Base-by-base conservation (phyloP, 2,888 invertebrate genomes). In the Orthosia gracilis region DNA sequence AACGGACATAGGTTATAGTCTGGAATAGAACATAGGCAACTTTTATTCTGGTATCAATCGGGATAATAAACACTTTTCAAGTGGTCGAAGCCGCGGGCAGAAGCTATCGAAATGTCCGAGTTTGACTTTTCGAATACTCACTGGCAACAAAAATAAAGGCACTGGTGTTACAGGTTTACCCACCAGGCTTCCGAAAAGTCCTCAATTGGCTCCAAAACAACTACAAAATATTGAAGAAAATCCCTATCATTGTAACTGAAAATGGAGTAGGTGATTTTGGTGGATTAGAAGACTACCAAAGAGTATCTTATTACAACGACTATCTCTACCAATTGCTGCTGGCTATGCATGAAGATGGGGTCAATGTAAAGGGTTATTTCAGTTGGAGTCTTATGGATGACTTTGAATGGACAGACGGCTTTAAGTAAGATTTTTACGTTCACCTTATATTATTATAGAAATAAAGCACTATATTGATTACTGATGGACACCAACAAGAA, bases 161-260 rank as follows among this genome's bases (percentile, higher is more conserved):
- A 40, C 9, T 40, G 40, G 40, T 40, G 40, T 61, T 26, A 2
- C 89, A 97, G 97, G 95, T 97, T 55, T 96, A 97, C 77, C 98
- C 98, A 3, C 96, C 96, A 85, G 98, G 98, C 55, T 97, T 98
- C 89, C 95, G 97, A 75, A 97, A 97, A 87, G 89, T 97, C 17
- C 87, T 98, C 26, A 97, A 97, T 89, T 97, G 97, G 97, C 95
- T 98, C 59, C 97, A 97, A 83, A 94, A 95, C n/a, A 96, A 96
- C 84, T 98, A 97, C 88, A 96, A 97, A 69, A 69, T 66, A 26
- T 31, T 74, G 40, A 97, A 76, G 87, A 94, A 96, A 86, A 95
- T 96, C 11, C 92, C 94, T 57, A 94, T 97, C 0, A 91, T 95
- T 69, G 88, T 97, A 3, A 97, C 96, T 0, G 97, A 97, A 85